Percentiles rank a stretch among this genome's conserved stretches.
phyloP scores from a whole-genome alignment of 2,113 vertebrate species.

The Microcebus murinus region DNA sequence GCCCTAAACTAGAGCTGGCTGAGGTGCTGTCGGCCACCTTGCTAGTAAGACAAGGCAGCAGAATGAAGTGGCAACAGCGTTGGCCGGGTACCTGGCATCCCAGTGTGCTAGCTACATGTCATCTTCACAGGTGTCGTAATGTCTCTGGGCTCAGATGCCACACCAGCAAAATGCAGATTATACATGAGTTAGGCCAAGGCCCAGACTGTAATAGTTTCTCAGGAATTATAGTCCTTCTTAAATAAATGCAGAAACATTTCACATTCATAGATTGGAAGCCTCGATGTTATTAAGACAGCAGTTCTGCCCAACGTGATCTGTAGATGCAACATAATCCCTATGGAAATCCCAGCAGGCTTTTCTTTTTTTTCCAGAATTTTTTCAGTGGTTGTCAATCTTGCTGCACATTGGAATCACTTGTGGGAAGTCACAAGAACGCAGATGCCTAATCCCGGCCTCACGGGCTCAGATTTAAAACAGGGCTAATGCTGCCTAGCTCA shows the following conservation, averaged over 20 bases:
- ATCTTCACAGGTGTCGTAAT: background rate
- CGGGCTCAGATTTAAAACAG: background rate
- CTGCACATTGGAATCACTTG: background rate
- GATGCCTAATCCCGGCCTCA: background rate
- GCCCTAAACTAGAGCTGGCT: background rate
- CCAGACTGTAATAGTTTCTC: background rate
- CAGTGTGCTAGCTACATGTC: background rate
- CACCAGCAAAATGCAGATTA: background rate
- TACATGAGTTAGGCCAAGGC: background rate
- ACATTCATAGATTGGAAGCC: background rate
- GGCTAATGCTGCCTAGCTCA: background rate
- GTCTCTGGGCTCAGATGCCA: background rate
- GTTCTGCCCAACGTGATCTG: background rate
- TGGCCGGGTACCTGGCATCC: background rate
- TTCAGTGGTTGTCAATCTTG: background rate
- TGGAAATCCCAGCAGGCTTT: background rate
- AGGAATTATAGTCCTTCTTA: background rate
- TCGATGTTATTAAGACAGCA: background rate
- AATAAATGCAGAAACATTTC: background rate
- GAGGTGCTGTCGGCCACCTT: background rate
- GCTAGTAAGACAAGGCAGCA: too few relatives aligned
- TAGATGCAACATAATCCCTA: background rate
- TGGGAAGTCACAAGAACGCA: background rate
- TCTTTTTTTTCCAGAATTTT: background rate
- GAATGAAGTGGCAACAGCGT: background rate